Evolutionary conservation across 1,140 invertebrate species (phyloP).

Genomic region (Drosophila persimilis): DNA sequence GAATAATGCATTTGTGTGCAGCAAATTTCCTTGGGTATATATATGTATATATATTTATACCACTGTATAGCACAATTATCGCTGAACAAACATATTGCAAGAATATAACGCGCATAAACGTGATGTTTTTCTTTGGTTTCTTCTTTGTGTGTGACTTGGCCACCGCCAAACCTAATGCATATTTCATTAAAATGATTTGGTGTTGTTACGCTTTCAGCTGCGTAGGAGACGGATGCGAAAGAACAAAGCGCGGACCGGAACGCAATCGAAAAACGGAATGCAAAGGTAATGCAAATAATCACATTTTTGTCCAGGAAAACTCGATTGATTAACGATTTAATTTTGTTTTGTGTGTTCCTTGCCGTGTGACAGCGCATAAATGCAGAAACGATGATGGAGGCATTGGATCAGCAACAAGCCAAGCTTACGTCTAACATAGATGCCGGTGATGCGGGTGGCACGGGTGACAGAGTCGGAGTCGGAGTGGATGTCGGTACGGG

Average conservation of each 20-base stretch:
- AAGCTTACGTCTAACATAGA: constrained; percentile 61
- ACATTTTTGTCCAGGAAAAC: constrained; percentile 8
- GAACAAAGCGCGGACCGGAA: constrained; percentile 20
- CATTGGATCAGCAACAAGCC: constrained; percentile 63
- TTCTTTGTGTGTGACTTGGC: background rate
- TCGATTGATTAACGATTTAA: constrained; percentile 42
- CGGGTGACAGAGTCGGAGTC: constrained; percentile 22
- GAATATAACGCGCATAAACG: constrained; percentile 17
- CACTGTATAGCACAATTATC: no score
- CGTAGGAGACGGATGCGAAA: constrained; percentile 10
- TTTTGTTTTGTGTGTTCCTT: constrained; percentile 33
- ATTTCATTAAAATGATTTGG: constrained; percentile 21
- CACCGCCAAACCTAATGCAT: constrained; percentile 8
- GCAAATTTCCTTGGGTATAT: no score
- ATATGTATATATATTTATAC: no score
- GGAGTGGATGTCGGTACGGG: constrained; percentile 14
- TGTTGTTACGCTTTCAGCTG: constrained; percentile 32
- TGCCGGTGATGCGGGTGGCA: constrained; percentile 38
- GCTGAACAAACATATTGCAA: constrained; percentile 1
- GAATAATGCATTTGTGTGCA: no score
- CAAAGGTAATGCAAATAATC: constrained; percentile 60
- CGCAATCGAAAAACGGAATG: constrained; percentile 61
- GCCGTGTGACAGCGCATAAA: constrained; percentile 56
- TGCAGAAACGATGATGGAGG: constrained; percentile 70
- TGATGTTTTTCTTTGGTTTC: constrained; percentile 1